Evolutionary conservation across 2,888 invertebrate genomes (phyloP).

Genomic region (Drosophila prostipennis): DNA sequence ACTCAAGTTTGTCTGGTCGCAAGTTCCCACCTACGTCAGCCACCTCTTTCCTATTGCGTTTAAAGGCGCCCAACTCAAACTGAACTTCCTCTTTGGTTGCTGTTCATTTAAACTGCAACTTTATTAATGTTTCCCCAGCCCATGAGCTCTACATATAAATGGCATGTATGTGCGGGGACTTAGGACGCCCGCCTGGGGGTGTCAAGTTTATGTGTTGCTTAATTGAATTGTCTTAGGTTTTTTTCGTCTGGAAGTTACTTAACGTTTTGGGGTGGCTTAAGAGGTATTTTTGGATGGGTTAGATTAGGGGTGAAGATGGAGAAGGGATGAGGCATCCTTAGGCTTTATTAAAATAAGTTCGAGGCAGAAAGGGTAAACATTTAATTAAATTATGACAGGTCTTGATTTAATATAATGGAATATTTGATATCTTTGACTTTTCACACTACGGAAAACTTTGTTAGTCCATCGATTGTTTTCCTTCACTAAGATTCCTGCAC

Average conservation of each 20-base stretch:
- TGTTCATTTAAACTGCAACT: conserved; percentile 72
- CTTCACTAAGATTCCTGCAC: not conserved
- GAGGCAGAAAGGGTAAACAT: not conserved
- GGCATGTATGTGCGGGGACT: conserved; percentile 9
- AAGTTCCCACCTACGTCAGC: conserved; percentile 27
- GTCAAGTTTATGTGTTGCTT: conserved; percentile 74
- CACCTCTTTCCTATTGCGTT: not conserved
- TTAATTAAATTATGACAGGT: not conserved
- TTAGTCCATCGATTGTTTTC: not conserved
- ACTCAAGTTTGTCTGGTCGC: conserved; percentile 72
- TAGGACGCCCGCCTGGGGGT: conserved; percentile 43
- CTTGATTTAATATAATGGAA: no score
- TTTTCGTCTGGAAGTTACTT: conserved; percentile 32
- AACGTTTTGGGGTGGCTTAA: conserved; percentile 39
- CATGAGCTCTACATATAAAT: not conserved
- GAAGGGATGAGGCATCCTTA: not conserved
- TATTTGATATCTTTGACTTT: not conserved
- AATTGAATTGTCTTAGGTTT: conserved; percentile 73
- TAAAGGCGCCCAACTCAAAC: not conserved
- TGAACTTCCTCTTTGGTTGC: conserved; percentile 41
- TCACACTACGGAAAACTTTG: not conserved
- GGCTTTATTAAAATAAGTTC: not conserved
- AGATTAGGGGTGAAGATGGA: conserved; percentile 4
- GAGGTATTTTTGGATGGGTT: conserved; percentile 9
- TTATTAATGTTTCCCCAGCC: conserved; percentile 60